Conservation (phyloP, 2,888 invertebrate genomes). For the Caenorhabditis doughertyi region DNA sequence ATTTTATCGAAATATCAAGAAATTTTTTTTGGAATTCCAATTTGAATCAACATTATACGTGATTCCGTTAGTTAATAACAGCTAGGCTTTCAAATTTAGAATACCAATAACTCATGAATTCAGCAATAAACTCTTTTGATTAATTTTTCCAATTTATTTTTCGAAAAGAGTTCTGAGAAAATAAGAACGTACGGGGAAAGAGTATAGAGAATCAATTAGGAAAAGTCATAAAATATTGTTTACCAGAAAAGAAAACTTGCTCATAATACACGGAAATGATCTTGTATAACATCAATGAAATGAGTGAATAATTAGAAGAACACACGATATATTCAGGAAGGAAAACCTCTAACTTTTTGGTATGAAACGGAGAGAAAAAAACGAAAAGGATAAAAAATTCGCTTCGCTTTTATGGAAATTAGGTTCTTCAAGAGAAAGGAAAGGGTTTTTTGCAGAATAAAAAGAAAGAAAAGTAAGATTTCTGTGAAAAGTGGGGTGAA, state of each 20-base stretch:
- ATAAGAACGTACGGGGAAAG: not conserved
- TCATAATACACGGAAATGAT: conserved; percentile 22
- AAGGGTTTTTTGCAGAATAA: not conserved
- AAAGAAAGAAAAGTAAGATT: conserved; percentile 16
- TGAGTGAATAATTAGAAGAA: conserved; percentile 41
- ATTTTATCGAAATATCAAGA: too few species aligned
- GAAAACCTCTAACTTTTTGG: conserved; percentile 16
- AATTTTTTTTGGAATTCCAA: too few species aligned
- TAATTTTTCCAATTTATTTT: not conserved
- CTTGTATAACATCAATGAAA: not conserved
- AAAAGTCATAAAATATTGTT: conserved; percentile 33
- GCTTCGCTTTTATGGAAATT: conserved; percentile 42
- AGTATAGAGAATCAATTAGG: not conserved
- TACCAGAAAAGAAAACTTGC: conserved; percentile 5
- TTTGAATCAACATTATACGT: too few species aligned
- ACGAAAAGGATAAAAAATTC: not conserved
- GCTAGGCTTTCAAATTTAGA: not conserved
- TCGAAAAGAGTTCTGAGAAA: not conserved
- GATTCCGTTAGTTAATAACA: too few species aligned
- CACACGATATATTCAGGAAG: not conserved
- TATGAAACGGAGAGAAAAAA: conserved; percentile 1
- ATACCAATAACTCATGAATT: not conserved
- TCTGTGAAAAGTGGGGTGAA: conserved; percentile 3
- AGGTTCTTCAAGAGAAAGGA: conserved; percentile 20
- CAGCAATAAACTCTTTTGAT: not conserved